These are phyloP conservation scores for Drosophila lutescens DNA, from an alignment of 2,888 invertebrate genomes.

Conservation along the genomic window DNA sequence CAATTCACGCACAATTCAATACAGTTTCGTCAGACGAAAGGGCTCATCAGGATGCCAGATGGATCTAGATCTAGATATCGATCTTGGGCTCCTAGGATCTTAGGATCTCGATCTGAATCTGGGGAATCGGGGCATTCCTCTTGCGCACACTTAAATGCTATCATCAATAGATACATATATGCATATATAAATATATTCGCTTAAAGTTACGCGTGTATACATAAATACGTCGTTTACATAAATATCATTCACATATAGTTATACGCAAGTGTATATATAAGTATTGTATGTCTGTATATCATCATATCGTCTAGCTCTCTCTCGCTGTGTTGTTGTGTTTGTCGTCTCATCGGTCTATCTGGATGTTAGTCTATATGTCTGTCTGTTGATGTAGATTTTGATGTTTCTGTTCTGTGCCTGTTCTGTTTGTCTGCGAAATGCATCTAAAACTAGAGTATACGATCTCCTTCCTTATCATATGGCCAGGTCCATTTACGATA, in stretches of 20 bases:
- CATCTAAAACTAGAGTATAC: conserved; percentile 44
- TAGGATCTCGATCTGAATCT: background rate
- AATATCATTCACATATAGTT: conserved; percentile 48
- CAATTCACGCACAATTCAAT: conserved; percentile 35
- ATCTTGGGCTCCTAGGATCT: background rate
- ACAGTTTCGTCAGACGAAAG: conserved; percentile 62
- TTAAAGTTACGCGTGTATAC: conserved; percentile 45
- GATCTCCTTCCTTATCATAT: conserved; percentile 8
- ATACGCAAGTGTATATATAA: conserved; percentile 22
- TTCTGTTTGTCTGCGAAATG: conserved; percentile 21
- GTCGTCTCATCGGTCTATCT: background rate
- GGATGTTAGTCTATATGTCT: background rate
- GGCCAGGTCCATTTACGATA: conserved; percentile 5
- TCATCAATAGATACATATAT: conserved; percentile 55
- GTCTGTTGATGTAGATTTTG: background rate
- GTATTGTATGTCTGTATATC: conserved; percentile 34
- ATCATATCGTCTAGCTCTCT: conserved; percentile 7
- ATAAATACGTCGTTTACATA: conserved; percentile 60
- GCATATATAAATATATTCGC: conserved; percentile 58
- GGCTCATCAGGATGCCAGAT: conserved; percentile 16
- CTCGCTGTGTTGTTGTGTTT: conserved; percentile 7
- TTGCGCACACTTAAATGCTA: conserved; percentile 68
- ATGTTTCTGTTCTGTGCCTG: background rate
- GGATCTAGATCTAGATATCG: background rate
- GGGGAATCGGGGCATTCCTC: background rate